Percentiles rank a stretch among this genome's conserved stretches.
These are phyloP conservation scores for Xyrichtys novacula DNA, from an alignment of 2,797 vertebrate genomes.

Conservation along the genomic window DNA sequence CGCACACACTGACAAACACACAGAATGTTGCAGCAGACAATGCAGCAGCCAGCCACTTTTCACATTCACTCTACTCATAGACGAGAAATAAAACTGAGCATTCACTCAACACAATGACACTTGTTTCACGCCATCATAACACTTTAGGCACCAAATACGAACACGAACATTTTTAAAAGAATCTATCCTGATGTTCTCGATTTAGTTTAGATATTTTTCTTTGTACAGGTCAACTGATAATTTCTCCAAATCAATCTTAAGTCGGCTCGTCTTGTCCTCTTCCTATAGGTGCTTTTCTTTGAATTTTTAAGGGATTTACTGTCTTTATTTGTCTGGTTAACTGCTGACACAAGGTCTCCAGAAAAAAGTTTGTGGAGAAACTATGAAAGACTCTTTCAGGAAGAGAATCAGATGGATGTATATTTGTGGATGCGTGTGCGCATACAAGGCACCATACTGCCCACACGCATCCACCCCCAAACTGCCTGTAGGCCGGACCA, in stretches of 20 bases:
- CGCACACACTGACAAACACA: neutral
- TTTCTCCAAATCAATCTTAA: no score
- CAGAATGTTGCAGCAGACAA: slow-evolving; percentile 52
- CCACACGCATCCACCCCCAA: slow-evolving; percentile 33
- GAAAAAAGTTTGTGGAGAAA: neutral
- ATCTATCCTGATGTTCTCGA: neutral
- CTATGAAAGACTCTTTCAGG: neutral
- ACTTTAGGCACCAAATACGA: slow-evolving; percentile 1
- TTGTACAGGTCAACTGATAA: neutral
- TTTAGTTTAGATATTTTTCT: neutral
- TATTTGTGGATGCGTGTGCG: slow-evolving; percentile 1
- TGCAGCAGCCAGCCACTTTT: slow-evolving; percentile 57
- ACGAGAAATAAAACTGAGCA: slow-evolving; percentile 36
- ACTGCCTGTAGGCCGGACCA: slow-evolving; percentile 47
- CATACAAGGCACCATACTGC: slow-evolving; percentile 7
- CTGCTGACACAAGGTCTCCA: neutral
- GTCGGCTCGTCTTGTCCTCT: no score
- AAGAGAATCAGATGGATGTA: slow-evolving; percentile 23
- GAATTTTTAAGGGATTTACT: no score
- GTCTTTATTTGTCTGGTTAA: neutral
- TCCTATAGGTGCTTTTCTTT: neutral
- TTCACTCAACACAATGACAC: slow-evolving; percentile 18
- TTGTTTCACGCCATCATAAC: slow-evolving; percentile 26
- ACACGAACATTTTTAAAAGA: neutral
- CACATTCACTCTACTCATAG: slow-evolving; percentile 43